Evolutionary conservation across 2,888 invertebrate genomes (phyloP), one percentile per base, ranked within the genome.

Genomic region (Patella ulyssiponensis): DNA sequence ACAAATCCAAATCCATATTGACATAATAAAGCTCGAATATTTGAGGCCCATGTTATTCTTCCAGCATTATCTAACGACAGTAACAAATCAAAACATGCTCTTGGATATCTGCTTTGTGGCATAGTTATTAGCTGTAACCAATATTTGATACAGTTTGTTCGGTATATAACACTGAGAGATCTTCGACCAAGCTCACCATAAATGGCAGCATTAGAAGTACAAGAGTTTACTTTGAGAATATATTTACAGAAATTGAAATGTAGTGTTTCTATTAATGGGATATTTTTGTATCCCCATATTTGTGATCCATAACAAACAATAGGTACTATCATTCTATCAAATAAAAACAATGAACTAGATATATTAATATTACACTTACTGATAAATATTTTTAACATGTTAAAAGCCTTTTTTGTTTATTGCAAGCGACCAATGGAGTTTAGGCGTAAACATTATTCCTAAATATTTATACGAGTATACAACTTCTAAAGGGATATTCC

Each of bases 401-500:
- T 54, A 17, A 15, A 51, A 52, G 14, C 69, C 70, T 74, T 74
- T 69, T 15, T 74, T 69, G 71, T 58, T 77, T 73, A 70, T 44
- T 27, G 20, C 23, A 69, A 53, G 14, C 51, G 70, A 69, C 77
- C 74, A 77, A 33, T 23, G 23, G 15, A 69, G 56, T 74, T 71
- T 74, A 27, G 70, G 69, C 2, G 73, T 64, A 70, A 77, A 77
- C 70, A 70, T 74, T 56, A 77, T 20, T 44, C 77, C 77, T 33
- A 77, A 58, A 73, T 77, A 74, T 77, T 74, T 74, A 71, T 77
- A 77, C 17, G 27, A 52, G 44, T 73, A 74, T n/a, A 72, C 78
- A 52, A 75, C 33, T 69, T 78, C 78, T 53, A 75, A 56, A 27
- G 58, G 53, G n/a, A 33, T 52, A 12, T 69, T 64, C 44, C 72